Evolutionary conservation across 2,113 vertebrate genomes (phyloP), one percentile per base, ranked within the genome.

Genomic region (Gasterosteus aculeatus): DNA sequence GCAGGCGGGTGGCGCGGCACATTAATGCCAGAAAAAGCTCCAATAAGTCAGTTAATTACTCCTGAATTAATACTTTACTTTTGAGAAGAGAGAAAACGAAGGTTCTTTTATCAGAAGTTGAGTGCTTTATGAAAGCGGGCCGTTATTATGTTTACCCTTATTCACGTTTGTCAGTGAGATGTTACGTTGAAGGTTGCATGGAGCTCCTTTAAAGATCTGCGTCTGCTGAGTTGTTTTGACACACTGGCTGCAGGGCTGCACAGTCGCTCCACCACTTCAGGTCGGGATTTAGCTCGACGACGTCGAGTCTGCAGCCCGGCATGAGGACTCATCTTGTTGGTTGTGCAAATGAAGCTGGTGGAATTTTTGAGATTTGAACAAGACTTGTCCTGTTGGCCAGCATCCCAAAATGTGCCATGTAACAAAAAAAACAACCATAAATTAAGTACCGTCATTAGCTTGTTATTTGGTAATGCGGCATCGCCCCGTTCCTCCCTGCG

Each of bases 61-160:
- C 78, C 75, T 77, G 83, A 82, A 86, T 87, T 87, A 91, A 89
- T 88, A 88, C 82, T 77, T 85, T 88, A 87, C 85, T 91, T 90
- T 85, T 80, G 87, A 70, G 78, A 83, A 81, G 69, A 77, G 77
- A 26, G 22, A 26, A 26, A 26, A 26, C 22, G 22, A 26, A 26
- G 22, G 22, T 26, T 26, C 22, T 26, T 26, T 26, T 26, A 9
- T 49, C 18, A 46, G 38, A 66, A 56, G 49, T 67, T 77, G 39
- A 42, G 19, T n/a, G 19, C 44, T 33, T 61, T 10, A 39, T 4
- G 7, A 44, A 54, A 53, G 22, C 70, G 10, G 2, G 49, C 38
- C 19, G 2, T 22, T 1, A 44, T 35, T 69, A 33, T 5, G 42
- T 33, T 26, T 64, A 72, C 51, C 19, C 51, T 0, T 0, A 1